Percentiles rank a stretch among this genome's conserved stretches.
These are phyloP conservation scores for Scyliorhinus canicula DNA, from an alignment of 2,797 vertebrate species.

Conservation along the genomic window DNA sequence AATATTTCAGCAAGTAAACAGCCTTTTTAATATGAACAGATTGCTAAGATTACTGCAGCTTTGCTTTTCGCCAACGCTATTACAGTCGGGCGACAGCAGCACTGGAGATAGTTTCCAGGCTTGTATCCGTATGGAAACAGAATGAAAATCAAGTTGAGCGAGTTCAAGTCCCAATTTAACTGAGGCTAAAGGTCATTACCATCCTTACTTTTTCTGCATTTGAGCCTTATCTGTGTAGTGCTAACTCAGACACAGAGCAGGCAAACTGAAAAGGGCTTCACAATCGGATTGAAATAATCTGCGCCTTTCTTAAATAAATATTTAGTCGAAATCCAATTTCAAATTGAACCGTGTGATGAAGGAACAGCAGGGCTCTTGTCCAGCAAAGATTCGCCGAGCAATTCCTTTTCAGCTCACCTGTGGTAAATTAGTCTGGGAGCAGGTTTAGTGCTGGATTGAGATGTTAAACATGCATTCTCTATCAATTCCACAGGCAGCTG, in stretches of 20 bases:
- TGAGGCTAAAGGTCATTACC: not conserved
- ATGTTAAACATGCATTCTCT: not conserved
- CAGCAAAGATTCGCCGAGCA: not conserved
- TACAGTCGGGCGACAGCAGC: not conserved
- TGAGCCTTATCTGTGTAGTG: not conserved
- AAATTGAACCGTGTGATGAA: not conserved
- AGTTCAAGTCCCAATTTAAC: not conserved
- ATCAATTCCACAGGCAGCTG: not conserved
- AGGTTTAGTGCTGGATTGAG: not conserved
- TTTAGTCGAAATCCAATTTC: conserved; percentile 1
- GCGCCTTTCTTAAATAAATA: not conserved
- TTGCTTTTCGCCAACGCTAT: not conserved
- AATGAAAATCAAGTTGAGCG: not conserved
- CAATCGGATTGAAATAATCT: not conserved
- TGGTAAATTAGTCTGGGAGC: not conserved
- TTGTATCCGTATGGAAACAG: not conserved
- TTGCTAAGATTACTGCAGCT: not conserved
- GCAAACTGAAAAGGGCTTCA: not conserved
- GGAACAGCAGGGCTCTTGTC: not conserved
- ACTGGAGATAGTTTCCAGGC: not conserved
- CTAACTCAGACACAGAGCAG: not conserved
- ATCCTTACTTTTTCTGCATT: not conserved
- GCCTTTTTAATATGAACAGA: conserved; percentile 6
- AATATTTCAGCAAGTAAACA: not conserved
- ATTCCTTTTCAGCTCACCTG: not conserved